Evolutionary conservation across 1,140 invertebrate species (phyloP).

Genomic region (Dendroctonus valens): DNA sequence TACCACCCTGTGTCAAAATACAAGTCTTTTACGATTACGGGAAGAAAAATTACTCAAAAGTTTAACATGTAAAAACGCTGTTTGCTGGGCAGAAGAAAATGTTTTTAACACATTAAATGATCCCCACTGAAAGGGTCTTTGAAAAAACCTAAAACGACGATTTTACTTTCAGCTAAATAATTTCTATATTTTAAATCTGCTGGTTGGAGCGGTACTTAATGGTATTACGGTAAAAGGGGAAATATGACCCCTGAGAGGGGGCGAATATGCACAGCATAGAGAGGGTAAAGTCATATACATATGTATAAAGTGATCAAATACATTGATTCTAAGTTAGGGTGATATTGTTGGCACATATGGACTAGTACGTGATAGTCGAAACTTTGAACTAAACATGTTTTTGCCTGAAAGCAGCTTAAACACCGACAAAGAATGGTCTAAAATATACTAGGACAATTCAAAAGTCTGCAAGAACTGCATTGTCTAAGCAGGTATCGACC

Average conservation of each 20-base stretch:
- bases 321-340: conserved; percentile 8
- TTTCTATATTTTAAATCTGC: background rate
- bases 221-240: conserved; percentile 9
- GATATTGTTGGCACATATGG: conserved; percentile 11
- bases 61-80: background rate
- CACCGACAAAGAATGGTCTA: too few species aligned
- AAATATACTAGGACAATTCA: too few species aligned
- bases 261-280: conserved; percentile 6
- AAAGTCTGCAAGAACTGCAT: too few species aligned
- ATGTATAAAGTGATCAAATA: conserved; percentile 25
- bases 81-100: too few species aligned
- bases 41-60: conserved; percentile 10
- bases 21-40: conserved; percentile 8
- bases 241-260: conserved; percentile 14
- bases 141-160: too few species aligned
- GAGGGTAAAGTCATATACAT: conserved; percentile 19
- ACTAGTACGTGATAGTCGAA: too few species aligned
- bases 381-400: too few species aligned
- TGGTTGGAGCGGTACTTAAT: background rate
- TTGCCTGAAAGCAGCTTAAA: too few species aligned
- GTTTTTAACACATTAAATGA: too few species aligned
- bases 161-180: too few species aligned
- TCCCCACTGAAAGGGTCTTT: too few species aligned
- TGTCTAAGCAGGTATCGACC: too few species aligned
- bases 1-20: conserved; percentile 27